phyloP scores from a whole-genome alignment of 2,113 vertebrate species.

The Tamias sibiricus region DNA sequence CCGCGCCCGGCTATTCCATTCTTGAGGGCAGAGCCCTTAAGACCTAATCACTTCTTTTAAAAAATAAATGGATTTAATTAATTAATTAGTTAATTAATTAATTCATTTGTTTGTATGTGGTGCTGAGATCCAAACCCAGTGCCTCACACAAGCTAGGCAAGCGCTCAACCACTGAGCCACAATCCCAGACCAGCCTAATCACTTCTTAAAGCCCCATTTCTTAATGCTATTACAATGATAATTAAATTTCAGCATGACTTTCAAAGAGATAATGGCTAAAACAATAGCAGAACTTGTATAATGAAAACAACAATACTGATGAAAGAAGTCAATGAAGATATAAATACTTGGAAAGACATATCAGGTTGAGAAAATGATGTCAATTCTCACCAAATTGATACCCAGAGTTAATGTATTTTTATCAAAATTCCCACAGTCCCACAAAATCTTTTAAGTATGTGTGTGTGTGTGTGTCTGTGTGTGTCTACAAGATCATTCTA shows the following conservation, averaged over 20 bases:
- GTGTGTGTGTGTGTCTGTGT: not conserved
- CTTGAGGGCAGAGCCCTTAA: too few relatives aligned
- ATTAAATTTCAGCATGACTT: not conserved
- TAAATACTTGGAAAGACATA: not conserved
- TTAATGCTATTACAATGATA: not conserved
- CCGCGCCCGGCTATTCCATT: too few relatives aligned
- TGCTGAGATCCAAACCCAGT: too few relatives aligned
- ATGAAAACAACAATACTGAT: not conserved
- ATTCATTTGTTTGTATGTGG: too few relatives aligned
- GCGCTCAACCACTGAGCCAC: too few relatives aligned
- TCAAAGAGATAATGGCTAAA: not conserved
- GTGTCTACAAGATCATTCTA: not conserved
- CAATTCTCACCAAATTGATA: not conserved
- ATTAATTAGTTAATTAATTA: too few relatives aligned
- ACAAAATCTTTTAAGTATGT: not conserved
- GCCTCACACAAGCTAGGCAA: too few relatives aligned
- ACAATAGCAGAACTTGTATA: not conserved
- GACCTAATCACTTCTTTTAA: not conserved
- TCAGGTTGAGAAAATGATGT: not conserved
- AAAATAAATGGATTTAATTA: too few relatives aligned
- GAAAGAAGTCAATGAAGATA: not conserved
- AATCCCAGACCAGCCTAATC: too few relatives aligned
- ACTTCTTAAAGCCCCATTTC: not conserved
- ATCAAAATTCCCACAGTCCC: not conserved
- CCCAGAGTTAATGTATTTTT: not conserved